phyloP scores from a whole-genome alignment of 2,888 invertebrate species.

The Perizoma flavofasciatum region DNA sequence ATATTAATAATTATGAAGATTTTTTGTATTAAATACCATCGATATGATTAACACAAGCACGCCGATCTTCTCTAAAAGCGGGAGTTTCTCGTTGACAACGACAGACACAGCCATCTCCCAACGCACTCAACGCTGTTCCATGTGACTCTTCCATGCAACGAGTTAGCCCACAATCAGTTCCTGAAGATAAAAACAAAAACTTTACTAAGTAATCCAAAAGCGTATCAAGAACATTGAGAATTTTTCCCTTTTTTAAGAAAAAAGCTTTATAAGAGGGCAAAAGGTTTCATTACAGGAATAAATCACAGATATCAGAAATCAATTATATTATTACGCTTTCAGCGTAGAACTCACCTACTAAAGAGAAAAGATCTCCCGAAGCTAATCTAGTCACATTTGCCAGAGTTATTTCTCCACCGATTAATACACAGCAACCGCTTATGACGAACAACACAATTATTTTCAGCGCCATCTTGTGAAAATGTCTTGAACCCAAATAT shows the following conservation, averaged over 20 bases:
- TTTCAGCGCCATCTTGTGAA: conserved; percentile 63
- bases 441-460: conserved; percentile 49
- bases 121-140: conserved; percentile 82
- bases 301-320: too few species aligned
- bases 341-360: conserved; percentile 69
- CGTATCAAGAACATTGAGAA: too few species aligned
- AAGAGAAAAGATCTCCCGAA: conserved; percentile 84
- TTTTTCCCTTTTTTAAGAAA: too few species aligned
- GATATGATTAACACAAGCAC: conserved; percentile 88
- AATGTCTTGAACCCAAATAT: conserved; percentile 35
- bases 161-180: conserved; percentile 83
- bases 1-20: too few species aligned
- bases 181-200: conserved; percentile 52
- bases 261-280: too few species aligned
- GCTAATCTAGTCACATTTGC: conserved; percentile 84
- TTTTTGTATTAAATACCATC: conserved; percentile 78
- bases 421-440: conserved; percentile 45
- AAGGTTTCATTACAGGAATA: too few species aligned
- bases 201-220: too few species aligned
- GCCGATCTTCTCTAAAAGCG: conserved; percentile 88
- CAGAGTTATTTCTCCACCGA: conserved; percentile 67
- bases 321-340: too few species aligned
- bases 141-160: conserved; percentile 87
- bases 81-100: conserved; percentile 87
- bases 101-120: conserved; percentile 85